Evolutionary conservation across 53 echinoderm and acorn worm genomes (phyloP).

Genomic region (Hippasteria phrygiana): DNA sequence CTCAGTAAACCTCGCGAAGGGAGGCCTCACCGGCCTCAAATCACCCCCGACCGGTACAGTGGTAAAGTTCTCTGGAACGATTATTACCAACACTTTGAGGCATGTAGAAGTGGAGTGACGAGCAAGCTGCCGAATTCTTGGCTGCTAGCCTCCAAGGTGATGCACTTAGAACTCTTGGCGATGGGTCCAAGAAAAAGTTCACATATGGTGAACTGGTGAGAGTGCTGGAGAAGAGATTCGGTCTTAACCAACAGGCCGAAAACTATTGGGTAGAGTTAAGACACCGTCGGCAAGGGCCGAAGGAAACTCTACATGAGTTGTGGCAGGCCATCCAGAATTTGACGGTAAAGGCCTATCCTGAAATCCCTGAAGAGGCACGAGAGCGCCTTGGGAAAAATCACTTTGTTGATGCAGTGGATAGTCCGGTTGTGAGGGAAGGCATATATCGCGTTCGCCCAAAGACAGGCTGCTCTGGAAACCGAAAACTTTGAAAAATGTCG

Average conservation of each 20-base stretch:
- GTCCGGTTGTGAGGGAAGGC: too few species aligned
- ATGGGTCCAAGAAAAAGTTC: constrained; percentile 8
- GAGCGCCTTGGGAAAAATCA: too few species aligned
- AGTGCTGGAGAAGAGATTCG: constrained; percentile 11
- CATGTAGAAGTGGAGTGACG: constrained; percentile 32
- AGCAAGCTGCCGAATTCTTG: background rate
- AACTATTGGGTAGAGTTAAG: constrained; percentile 21
- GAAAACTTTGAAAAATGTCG: too few species aligned
- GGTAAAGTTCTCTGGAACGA: too few species aligned
- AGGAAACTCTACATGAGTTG: too few species aligned
- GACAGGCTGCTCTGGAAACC: too few species aligned
- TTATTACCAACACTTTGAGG: too few species aligned
- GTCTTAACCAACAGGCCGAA: constrained; percentile 15
- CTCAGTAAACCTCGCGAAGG: background rate
- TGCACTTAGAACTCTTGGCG: constrained; percentile 22
- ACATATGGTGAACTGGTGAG: constrained; percentile 10
- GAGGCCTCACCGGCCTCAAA: background rate
- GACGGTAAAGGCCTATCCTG: too few species aligned
- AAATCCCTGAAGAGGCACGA: too few species aligned
- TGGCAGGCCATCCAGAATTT: too few species aligned
- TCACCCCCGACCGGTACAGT: constrained; percentile 10
- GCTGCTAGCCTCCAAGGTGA: constrained; percentile 39
- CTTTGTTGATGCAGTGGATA: too few species aligned
- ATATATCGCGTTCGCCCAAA: too few species aligned
- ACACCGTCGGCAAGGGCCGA: constrained; percentile 14